These are phyloP conservation scores for Gallinago nigripennis DNA, from an alignment of 2,797 vertebrate genomes.

Conservation along the genomic window DNA sequence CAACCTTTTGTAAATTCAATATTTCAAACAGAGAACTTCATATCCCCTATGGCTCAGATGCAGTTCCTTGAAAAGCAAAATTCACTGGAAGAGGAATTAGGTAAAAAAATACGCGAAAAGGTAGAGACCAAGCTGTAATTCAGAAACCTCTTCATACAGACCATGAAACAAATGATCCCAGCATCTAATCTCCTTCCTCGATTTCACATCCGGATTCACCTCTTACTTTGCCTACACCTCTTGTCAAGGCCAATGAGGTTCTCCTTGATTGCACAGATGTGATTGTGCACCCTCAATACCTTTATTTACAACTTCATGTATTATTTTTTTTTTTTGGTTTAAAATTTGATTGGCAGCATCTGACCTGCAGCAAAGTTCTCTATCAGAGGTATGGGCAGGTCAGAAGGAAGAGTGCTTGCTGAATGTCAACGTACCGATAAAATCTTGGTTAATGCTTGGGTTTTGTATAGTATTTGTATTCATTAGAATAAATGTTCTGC, in stretches of 20 bases:
- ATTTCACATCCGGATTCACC: neutral
- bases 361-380: neutral
- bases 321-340: neutral
- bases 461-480: neutral
- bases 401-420: neutral
- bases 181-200: rapidly evolving
- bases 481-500: neutral
- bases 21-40: neutral
- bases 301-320: neutral
- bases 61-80: neutral
- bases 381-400: neutral
- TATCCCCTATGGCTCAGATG: neutral
- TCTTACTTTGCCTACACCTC: neutral
- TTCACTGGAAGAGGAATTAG: neutral
- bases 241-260: neutral
- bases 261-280: neutral
- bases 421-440: neutral
- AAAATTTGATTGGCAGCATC: neutral
- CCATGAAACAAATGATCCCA: neutral
- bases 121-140: neutral
- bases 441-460: neutral
- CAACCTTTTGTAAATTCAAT: neutral
- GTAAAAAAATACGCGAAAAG: neutral
- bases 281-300: neutral
- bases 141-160: neutral